Evolutionary conservation across 2,888 invertebrate species (phyloP), one percentile per base, ranked within the genome.

Genomic region (Peribatodes rhomboidaria): DNA sequence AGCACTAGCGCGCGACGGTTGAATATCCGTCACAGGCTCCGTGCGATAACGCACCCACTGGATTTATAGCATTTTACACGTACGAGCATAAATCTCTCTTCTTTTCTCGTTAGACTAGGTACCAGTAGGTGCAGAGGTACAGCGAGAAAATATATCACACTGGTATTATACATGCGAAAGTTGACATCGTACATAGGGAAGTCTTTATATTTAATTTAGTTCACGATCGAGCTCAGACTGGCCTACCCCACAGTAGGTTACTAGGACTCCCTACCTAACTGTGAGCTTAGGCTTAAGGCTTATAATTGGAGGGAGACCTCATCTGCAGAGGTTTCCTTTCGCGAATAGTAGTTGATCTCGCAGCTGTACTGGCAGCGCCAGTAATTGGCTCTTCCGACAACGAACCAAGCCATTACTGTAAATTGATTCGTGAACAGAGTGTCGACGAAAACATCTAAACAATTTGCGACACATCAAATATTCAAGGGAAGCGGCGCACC

Each of bases 361-460:
- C 41, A 7, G 14, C 39, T 11, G 35, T 20, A 35, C 33, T 16
- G 22, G n/a, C 14, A 53, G 8, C 55, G 18, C 13, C 18, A 46
- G 47, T 46, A 14, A 47, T 35, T 47, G 37, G 14, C 27, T 7
- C 47, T 27, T 6, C 20, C 37, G 56, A 37, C 46, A 11, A 31
- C 22, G 10, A 47, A 22, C 56, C 56, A 11, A 31, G 13, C 57
- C 39, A 41, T 58, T 49, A 31, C 22, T 14, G 22, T 31, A 41
- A 49, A 49, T 49, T 50, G 58, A 58, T 58, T 39, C 39, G 49
- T 27, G 39, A 39, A 47, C 57, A 39, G 37, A 57, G 22, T 47
- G 57, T 31, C 39, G 18, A 49, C 27, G 18, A 49, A 60, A 52
- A 16, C 53, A 61, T 46, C 53, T 61, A 44, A 53, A 61, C 60